Evolutionary conservation across 37 sponge, comb jelly and placozoan genomes (phyloP), one percentile per base, ranked within the genome.

Genomic region (Ianthella basta): DNA sequence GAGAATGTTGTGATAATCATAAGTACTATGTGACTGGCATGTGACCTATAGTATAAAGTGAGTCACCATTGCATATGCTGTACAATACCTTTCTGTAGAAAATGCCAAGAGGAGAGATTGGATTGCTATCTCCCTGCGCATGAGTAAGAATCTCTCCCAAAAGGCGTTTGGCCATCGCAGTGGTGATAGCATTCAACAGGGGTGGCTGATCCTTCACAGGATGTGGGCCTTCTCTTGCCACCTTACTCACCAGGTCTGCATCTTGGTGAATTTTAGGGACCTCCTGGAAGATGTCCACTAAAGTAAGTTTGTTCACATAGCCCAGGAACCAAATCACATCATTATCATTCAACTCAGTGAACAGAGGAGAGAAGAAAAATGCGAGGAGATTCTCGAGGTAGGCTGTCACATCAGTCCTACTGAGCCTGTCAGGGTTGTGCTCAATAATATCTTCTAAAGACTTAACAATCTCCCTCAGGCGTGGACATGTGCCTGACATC

Each of bases 321-420:
- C 82, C 82, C 55, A 92, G 72, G 84, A 92, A 88, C 86, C 86
- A 88, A 33, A 33, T 13, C 21, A 80, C 68, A 66, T 92, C 92
- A 24, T 86, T 32, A 0, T 60, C 35, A 25, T 82, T 70, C 56
- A 78, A 73, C 18, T 18, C 38, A 15, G 70, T 63, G 30, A 53
- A 84, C 33, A 86, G 72, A 15, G 33, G 30, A 24, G 92, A 85
- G 80, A 92, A 92, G 83, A 83, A 75, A 50, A 75, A 75, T 0
- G 18, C 21, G n/a, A 75, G 53, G 41, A 75, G 40, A 50, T 41
- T 75, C 53, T 75, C 78, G 2, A 75, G 37, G 40, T 36, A 75
- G 54, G n/a, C 24, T 18, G 54, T 21, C 20, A 21, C 40, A 50
- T 75, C 78, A 14, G 10, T 36, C 37, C 25, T 19, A 50, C 50